These are phyloP conservation scores for Aspidoscelis tigris DNA, from an alignment of 2,113 vertebrate genomes.

Conservation along the genomic window DNA sequence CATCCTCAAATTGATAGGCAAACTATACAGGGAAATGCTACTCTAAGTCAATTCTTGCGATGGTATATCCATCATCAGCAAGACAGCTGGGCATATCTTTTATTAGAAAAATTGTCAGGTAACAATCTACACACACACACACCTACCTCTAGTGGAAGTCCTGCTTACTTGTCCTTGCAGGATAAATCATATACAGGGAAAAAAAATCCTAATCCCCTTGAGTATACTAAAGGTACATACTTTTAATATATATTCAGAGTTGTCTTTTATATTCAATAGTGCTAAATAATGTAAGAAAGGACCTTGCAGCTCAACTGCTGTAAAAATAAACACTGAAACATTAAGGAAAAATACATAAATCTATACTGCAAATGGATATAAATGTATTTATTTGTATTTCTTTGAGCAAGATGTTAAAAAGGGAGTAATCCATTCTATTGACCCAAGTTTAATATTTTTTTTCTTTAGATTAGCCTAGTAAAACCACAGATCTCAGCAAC, in stretches of 20 bases:
- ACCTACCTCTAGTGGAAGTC: no score
- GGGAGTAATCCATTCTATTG: constrained; percentile 76
- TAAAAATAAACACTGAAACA: constrained; percentile 50
- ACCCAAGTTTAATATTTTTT: constrained; percentile 75
- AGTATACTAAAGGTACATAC: constrained; percentile 14
- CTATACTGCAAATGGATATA: constrained; percentile 68
- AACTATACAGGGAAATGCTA: no score
- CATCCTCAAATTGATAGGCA: no score
- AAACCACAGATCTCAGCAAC: constrained; percentile 66
- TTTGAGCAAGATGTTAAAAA: constrained; percentile 70
- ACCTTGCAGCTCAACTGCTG: constrained; percentile 35
- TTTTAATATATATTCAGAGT: constrained; percentile 45
- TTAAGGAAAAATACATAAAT: constrained; percentile 61
- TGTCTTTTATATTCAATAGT: constrained; percentile 52
- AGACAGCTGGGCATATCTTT: no score
- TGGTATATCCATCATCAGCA: no score
- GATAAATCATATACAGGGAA: no score
- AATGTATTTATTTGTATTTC: constrained; percentile 71
- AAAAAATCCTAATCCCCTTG: constrained; percentile 22
- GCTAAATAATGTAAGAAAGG: constrained; percentile 54
- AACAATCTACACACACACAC: no score
- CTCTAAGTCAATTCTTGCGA: no score
- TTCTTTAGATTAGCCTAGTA: constrained; percentile 67
- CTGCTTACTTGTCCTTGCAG: no score
- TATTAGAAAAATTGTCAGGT: no score